phyloP scores from a whole-genome alignment of 2,888 invertebrate species.

The Pseudoips prasinana region DNA sequence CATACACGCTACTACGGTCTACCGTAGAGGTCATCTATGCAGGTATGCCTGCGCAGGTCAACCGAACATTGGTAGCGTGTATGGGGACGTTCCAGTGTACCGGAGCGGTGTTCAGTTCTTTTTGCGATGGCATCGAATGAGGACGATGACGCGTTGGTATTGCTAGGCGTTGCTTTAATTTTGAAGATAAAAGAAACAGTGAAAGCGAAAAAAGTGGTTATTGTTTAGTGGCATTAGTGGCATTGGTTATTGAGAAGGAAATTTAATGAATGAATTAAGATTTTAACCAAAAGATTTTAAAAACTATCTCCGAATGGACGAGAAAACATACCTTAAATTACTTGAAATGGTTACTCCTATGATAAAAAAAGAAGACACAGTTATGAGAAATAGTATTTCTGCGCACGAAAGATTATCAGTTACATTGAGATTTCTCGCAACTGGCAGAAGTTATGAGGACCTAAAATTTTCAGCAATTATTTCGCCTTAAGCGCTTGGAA shows the following conservation, averaged over 20 bases:
- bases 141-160: constrained; percentile 23
- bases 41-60: constrained; percentile 27
- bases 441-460: constrained; percentile 17
- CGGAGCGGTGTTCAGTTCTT: constrained; percentile 28
- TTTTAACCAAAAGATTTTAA: constrained; percentile 9
- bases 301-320: constrained; percentile 19
- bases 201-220: constrained; percentile 20
- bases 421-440: constrained; percentile 24
- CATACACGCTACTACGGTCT: too few relatives aligned
- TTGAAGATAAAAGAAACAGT: constrained; percentile 18
- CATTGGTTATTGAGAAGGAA: constrained; percentile 22
- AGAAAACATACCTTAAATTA: constrained; percentile 18
- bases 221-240: too few relatives aligned
- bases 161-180: constrained; percentile 24
- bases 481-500: constrained; percentile 13
- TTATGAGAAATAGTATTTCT: constrained; percentile 14
- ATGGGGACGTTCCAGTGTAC: constrained; percentile 22
- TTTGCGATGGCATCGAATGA: constrained; percentile 26
- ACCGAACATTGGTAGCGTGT: constrained; percentile 21
- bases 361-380: constrained; percentile 19
- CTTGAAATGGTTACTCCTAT: constrained; percentile 18
- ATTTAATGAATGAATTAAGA: constrained; percentile 13
- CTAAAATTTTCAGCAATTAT: constrained; percentile 21
- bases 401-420: constrained; percentile 8
- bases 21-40: constrained; percentile 16